Base-by-base conservation (phyloP, 2,888 invertebrate genomes). In the Barypeithes pellucidus region DNA sequence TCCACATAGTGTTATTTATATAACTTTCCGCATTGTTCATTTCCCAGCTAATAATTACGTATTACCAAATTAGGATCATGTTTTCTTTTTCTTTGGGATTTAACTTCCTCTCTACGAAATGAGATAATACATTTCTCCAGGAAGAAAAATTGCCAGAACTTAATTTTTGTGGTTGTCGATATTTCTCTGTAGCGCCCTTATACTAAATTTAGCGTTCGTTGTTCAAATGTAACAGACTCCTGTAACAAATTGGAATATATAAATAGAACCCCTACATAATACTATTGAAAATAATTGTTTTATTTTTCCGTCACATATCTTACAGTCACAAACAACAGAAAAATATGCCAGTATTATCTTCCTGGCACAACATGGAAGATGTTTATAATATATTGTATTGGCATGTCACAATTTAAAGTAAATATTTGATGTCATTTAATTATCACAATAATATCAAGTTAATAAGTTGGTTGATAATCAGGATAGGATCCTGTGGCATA, bases 121-220 rank as follows among this genome's bases (percentile, higher is more conserved):
- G 14, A 16, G 8, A 39, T 8, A 14, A 43, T 43, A 14, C 16
- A 43, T 16, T 43, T 43, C 8, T 20, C 14, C n/a, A 5, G n/a
- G 7, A 14, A 52, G 52, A 52, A 7, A 50, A 24, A 50, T n/a
- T 0, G 1, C 45, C n/a, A 14, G 0, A 24, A 24, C 52, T 52
- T 52, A 52, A 52, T 29, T 52, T 50, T 52, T 24, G 29, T 52
- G 29, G 14, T 14, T 14, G 14, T 52, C n/a, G n/a, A 52, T 52
- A 29, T 52, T 24, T 52, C 52, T 29, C 29, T 29, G 14, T 29
- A 29, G 14, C 52, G 29, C 52, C 52, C 29, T 52, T 24, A 29
- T 52, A 3, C 52, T 14, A 52, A 52, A 52, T 52, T 29, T 52
- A 52, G 52, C n/a, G 24, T 29, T 24, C 24, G 24, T 52, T 52